Evolutionary conservation across 2,888 invertebrate species (phyloP), one percentile per base, ranked within the genome.

Genomic region (Hermaeophaga mercurialis): DNA sequence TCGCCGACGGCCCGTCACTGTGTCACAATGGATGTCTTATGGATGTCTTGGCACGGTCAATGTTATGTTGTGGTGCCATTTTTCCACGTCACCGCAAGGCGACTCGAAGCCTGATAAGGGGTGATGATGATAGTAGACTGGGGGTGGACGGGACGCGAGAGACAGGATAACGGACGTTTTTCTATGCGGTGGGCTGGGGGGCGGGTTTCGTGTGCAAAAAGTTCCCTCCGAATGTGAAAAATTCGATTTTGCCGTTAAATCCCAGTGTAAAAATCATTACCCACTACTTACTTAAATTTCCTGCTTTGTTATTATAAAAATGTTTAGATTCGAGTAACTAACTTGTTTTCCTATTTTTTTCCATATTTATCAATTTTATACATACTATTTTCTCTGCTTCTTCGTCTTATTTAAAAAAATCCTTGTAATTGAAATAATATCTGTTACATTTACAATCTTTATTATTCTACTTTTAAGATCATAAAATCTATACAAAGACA

Each of bases 51-150:
- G 62, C 66, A 69, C 75, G 75, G 75, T 75, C 75, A 75, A 73
- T 75, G 75, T 74, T 73, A 72, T 74, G 74, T 75, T 73, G 73
- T 71, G 74, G 68, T 73, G 74, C 73, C 71, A 75, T 75, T 75
- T 75, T 75, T 75, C 75, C 72, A 74, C 74, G 75, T 75, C 75
- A 75, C 72, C 72, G 70, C 73, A 72, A 74, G 75, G 75, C 74
- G 75, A 73, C 75, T 73, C 69, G 69, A 67, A 69, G 75, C 71
- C 74, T 73, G 75, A 75, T 75, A 74, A 74, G 69, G 69, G 68
- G 66, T 57, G 67, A 58, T 62, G 64, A 62, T 64, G 66, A 48
- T 48, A 48, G 34, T 39, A n/a, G 28, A 28, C 15, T 48, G 44
- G 52, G 52, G 52, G n/a, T 52, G 52, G 52, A 52, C 52, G 52